These are phyloP conservation scores for Drosophila pseudoobscura DNA, from an alignment of 1,140 invertebrate species.

Conservation along the genomic window DNA sequence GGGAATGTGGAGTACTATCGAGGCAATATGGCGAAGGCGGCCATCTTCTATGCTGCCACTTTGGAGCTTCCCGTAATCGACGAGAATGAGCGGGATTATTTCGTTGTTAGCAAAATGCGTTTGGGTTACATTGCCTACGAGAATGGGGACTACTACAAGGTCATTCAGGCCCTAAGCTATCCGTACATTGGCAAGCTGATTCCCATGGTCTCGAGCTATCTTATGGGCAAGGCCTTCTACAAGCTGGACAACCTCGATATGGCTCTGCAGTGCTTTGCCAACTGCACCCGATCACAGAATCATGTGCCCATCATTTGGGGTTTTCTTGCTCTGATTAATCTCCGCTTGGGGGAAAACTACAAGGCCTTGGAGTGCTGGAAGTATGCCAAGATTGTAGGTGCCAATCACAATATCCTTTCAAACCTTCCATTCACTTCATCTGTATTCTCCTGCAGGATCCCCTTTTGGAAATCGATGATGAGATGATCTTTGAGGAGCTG, in stretches of 20 bases:
- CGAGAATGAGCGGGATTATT: conserved; percentile 23
- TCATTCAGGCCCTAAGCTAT: conserved; percentile 29
- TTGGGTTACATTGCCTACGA: conserved; percentile 53
- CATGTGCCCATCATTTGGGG: conserved; percentile 73
- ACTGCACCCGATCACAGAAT: conserved; percentile 28
- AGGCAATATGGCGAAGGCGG: conserved; percentile 25
- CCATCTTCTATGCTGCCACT: conserved; percentile 34
- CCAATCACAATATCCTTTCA: not conserved
- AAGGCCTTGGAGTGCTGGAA: conserved; percentile 72
- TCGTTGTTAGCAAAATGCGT: conserved; percentile 46
- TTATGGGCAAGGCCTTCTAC: conserved; percentile 62
- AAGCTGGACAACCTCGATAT: conserved; percentile 27
- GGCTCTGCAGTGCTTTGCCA: conserved; percentile 41
- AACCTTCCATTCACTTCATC: not conserved
- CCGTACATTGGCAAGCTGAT: conserved; percentile 8
- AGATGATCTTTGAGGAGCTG: conserved; percentile 57
- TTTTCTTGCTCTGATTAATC: conserved; percentile 65
- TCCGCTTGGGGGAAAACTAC: conserved; percentile 49
- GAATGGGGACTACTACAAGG: conserved; percentile 25
- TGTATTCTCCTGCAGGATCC: conserved; percentile 40
- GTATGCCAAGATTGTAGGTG: conserved; percentile 63
- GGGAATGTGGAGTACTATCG: conserved; percentile 64
- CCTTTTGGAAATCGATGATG: conserved; percentile 25
- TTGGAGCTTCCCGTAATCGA: not conserved
- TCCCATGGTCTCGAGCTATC: conserved; percentile 20